phyloP scores from a whole-genome alignment of 1,140 invertebrate genomes.

The Dolichoris vasculosae region DNA sequence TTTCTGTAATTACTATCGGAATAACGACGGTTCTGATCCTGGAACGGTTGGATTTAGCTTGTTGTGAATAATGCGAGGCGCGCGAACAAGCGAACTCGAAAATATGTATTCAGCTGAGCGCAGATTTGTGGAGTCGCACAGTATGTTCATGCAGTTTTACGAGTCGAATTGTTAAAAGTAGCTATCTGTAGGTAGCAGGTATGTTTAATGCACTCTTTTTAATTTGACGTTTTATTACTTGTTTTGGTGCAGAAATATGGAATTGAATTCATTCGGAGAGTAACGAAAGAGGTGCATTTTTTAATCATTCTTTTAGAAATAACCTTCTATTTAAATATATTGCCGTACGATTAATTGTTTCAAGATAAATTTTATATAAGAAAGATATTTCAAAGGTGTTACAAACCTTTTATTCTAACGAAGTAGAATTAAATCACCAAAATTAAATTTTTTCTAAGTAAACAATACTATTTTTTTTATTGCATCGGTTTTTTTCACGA shows the following conservation, averaged over 20 bases:
- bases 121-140: conserved; percentile 28
- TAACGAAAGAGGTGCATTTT: neutral
- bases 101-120: conserved; percentile 37
- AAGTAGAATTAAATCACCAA: too few species aligned
- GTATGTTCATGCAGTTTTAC: conserved; percentile 21
- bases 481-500: too few species aligned
- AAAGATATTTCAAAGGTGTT: too few species aligned
- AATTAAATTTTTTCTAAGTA: too few species aligned
- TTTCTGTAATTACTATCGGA: conserved; percentile 45
- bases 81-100: conserved; percentile 34
- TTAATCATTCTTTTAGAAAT: neutral
- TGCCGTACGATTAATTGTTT: too few species aligned
- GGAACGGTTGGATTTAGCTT: conserved; percentile 13
- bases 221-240: conserved; percentile 1
- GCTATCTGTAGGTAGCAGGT: neutral
- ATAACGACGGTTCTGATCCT: conserved; percentile 33
- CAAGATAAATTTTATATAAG: too few species aligned
- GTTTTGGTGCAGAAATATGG: neutral
- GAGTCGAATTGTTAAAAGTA: conserved; percentile 12
- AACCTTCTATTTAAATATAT: neutral
- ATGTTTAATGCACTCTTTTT: conserved; percentile 16
- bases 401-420: too few species aligned
- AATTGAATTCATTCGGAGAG: neutral
- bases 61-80: conserved; percentile 39
- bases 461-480: too few species aligned